A percentile compares a stretch with the other conserved stretches of the same genome.
phyloP scores from a whole-genome alignment of 2,113 vertebrate genomes.

The Lophochroa leadbeateri region DNA sequence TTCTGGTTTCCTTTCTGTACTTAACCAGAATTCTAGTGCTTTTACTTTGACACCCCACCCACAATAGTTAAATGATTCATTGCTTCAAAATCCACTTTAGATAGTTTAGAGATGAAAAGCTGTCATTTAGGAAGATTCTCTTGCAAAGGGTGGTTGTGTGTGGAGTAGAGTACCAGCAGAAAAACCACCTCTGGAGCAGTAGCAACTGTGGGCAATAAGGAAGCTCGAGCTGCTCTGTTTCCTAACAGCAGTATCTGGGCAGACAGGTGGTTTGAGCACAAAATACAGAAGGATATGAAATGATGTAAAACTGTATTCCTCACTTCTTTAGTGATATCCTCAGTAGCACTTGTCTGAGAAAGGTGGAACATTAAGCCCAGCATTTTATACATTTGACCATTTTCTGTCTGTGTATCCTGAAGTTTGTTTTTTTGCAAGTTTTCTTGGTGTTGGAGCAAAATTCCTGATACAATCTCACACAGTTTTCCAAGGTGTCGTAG shows the following conservation, averaged over 20 bases:
- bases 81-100: background rate
- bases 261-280: background rate
- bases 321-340: background rate
- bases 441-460: background rate
- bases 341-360: background rate
- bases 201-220: rapidly evolving
- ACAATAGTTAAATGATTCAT: background rate
- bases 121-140: background rate
- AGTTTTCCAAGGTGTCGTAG: background rate
- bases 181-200: rapidly evolving
- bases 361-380: background rate
- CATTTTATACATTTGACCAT: background rate
- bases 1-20: background rate
- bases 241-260: background rate
- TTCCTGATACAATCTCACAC: background rate
- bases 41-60: background rate
- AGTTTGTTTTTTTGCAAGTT: background rate
- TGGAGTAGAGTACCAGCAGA: background rate
- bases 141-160: background rate
- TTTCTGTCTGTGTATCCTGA: background rate
- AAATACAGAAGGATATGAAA: background rate
- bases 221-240: background rate
- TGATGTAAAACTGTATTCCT: background rate
- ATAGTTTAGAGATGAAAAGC: background rate
- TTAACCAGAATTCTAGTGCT: background rate